Base-by-base conservation (phyloP, 2,888 invertebrate genomes). In the Megamerina dolium region DNA sequence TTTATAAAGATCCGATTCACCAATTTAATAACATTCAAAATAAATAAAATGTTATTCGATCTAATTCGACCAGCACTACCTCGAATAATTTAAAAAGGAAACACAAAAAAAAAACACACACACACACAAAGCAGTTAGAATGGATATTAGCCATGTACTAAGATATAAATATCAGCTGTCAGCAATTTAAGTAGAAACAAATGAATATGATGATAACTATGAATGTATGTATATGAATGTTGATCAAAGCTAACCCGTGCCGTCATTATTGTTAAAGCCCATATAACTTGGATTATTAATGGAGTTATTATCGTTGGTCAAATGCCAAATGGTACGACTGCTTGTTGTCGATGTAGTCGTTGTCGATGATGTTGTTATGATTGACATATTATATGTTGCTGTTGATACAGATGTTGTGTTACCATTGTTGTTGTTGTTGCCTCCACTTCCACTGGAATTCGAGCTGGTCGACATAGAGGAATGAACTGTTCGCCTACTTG, bases 211-310 rank as follows among this genome's bases (percentile, higher is more conserved):
- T n/a, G n/a, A n/a, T n/a, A n/a, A n/a, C 10, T 23, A 23, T 43
- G 37, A 26, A 37, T 21, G 31, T 37, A 27, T 31, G 37, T 12
- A 9, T 14, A 14, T 13, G 31, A 31, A n/a, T n/a, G n/a, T n/a
- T n/a, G n/a, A n/a, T 18, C 20, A 14, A 21, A 46, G 58, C 65
- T 65, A 68, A 69, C 70, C 68, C 61, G 63, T 61, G 63, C 65
- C 67, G 57, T 70, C 69, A 55, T 63, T 66, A 61, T 66, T 68
- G 54, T 57, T 59, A 51, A 68, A 61, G 56, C 68, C 67, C 66
- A 68, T 67, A 55, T 70, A 70, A 56, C 66, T 70, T 55, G 70
- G 70, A 61, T 70, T 70, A 58, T 69, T 68, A 53, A 68, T 66
- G 56, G 67, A 63, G 57, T 68, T 70, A 56, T 64, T 68, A 49